Conservation (phyloP, 2,797 vertebrate species). For the Platalea minor region DNA sequence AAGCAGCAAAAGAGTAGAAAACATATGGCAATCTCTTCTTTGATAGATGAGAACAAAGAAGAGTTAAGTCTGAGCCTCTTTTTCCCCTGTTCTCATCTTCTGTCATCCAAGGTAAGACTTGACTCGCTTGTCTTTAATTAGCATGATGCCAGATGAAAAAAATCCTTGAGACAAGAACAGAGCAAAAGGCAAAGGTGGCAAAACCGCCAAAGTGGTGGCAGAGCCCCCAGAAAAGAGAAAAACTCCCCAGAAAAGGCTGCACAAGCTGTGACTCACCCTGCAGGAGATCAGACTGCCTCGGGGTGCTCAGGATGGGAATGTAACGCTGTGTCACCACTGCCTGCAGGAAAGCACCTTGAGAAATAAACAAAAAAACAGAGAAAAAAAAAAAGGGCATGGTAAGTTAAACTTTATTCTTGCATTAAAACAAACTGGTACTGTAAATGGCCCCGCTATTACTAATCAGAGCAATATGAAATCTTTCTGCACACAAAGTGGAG, state of each 20-base stretch:
- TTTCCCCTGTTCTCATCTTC: not conserved
- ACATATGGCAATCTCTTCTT: not conserved
- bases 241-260: not conserved
- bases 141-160: not conserved
- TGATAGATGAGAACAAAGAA: slow-evolving; percentile 28
- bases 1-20: not conserved
- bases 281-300: not conserved
- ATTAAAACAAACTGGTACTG: not conserved
- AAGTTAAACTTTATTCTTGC: not conserved
- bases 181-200: not conserved
- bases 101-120: not conserved
- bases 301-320: rapidly evolving
- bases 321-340: rapidly evolving
- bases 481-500: not conserved
- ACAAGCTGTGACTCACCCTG: not conserved
- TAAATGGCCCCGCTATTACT: not conserved
- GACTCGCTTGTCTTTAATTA: slow-evolving; percentile 31
- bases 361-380: not conserved
- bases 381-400: not conserved
- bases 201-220: not conserved
- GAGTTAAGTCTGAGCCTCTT: not conserved
- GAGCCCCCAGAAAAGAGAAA: not conserved
- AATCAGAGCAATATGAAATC: not conserved
- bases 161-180: not conserved
- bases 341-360: not conserved